Conservation (phyloP, 2,888 invertebrate genomes). For the Aricia artaxerxes region DNA sequence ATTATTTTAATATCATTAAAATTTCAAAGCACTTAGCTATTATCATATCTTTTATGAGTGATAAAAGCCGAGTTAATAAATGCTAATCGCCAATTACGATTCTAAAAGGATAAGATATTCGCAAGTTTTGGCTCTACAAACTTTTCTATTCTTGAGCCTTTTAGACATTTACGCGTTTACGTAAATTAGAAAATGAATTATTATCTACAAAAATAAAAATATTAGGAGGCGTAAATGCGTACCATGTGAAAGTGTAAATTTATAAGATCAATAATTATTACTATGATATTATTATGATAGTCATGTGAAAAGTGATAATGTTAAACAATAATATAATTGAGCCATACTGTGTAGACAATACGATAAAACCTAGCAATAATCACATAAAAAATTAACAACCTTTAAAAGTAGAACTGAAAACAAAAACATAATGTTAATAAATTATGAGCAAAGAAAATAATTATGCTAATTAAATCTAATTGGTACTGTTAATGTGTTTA, state of each 20-base stretch:
- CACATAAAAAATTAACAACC: background rate
- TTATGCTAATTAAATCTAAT: background rate
- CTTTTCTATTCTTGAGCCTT: background rate
- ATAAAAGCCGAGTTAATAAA: background rate
- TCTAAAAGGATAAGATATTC: conserved; percentile 2
- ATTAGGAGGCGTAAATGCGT: background rate
- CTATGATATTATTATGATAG: background rate
- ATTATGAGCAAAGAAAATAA: background rate
- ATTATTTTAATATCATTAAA: background rate
- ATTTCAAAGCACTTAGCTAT: background rate
- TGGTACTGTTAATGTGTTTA: background rate
- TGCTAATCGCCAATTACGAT: background rate
- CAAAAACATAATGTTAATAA: conserved; percentile 22
- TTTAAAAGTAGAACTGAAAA: conserved; percentile 30
- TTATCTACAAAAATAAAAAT: background rate
- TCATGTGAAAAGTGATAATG: background rate
- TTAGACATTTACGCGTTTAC: background rate
- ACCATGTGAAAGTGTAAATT: background rate
- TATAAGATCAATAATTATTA: no score
- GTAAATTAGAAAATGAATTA: background rate
- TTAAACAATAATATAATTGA: background rate
- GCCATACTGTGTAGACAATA: background rate
- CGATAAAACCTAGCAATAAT: background rate
- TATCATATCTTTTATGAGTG: background rate
- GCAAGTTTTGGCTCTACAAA: background rate